Base-by-base conservation (phyloP, 2,888 invertebrate species). In the Athrips mouffetella region DNA sequence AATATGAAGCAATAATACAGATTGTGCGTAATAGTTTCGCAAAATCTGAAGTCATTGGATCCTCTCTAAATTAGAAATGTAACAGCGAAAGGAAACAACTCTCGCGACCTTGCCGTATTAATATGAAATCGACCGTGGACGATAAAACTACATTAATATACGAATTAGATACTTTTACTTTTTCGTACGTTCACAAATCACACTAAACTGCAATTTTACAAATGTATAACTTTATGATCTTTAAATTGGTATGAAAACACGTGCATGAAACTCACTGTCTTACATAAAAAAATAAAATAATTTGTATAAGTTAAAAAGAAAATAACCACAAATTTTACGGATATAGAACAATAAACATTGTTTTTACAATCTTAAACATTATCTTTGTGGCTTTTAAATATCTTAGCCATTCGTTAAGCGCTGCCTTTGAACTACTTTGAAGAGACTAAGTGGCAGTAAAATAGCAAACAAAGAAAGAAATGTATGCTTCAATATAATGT, bases 31-130 rank as follows among this genome's bases (percentile, higher is more conserved):
- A 41, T 15, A n/a, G 21, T 16, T 42, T 42, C 29, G 29, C 42
- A 42, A 42, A 18, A 8, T 3, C 16, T 27, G 10, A 37, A 16
- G 30, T 13, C 2, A 11, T 18, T 10, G 21, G 37, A 21, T 21
- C 20, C 21, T 37, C 18, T 37, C 18, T 11, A 37, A 37, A n/a
- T n/a, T 6, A 37, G 8, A 37, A 37, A 40, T 20, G 25, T 16
- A 29, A 29, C 18, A 27, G 42, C 18, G 42, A 44, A 44, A 44
- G 44, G 18, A 30, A 44, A 44, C 30, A n/a, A 20, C 11, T 20
- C 30, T 44, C 11, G 10, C 30, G 44, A 27, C 44, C 44, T 44
- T 44, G 30, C 16, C 15, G 10, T 25, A n/a, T 41, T 41, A 41
- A 27, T 41, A 27, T 27, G 27, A 15, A 27, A 8, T 25, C 40